phyloP scores from a whole-genome alignment of 2,113 vertebrate genomes.

The Lynx canadensis region DNA sequence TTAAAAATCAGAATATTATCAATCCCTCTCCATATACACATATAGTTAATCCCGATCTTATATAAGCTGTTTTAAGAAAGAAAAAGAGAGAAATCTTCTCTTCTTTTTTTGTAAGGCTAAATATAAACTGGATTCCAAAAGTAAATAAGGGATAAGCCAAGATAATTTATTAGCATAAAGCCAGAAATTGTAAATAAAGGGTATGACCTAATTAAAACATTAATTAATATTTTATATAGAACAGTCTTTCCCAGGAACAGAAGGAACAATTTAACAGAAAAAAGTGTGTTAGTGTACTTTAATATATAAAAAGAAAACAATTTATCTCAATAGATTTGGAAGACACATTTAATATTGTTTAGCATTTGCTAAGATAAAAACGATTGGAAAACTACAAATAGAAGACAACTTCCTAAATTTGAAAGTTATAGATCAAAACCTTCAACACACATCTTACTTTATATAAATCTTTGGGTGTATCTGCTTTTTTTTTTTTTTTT shows the following conservation, averaged over 20 bases:
- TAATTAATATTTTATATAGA: neutral
- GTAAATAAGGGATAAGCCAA: neutral
- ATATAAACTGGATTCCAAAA: neutral
- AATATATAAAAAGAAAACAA: neutral
- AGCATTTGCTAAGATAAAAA: neutral
- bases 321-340: neutral
- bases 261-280: neutral
- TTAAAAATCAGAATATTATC: neutral
- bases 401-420: neutral
- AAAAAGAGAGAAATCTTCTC: neutral
- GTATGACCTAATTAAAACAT: neutral
- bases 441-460: neutral
- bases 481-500: too few relatives aligned
- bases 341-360: neutral
- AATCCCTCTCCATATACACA: neutral
- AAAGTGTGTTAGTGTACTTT: neutral
- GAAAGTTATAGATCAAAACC: neutral
- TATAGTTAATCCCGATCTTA: neutral
- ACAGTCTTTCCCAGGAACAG: neutral
- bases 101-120: neutral
- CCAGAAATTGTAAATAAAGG: neutral
- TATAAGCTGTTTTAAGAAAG: neutral
- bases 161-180: neutral
- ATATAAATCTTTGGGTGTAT: neutral
- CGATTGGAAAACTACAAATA: neutral